Conservation (phyloP, 2,797 vertebrate species). For the Astyanax mexicanus region DNA sequence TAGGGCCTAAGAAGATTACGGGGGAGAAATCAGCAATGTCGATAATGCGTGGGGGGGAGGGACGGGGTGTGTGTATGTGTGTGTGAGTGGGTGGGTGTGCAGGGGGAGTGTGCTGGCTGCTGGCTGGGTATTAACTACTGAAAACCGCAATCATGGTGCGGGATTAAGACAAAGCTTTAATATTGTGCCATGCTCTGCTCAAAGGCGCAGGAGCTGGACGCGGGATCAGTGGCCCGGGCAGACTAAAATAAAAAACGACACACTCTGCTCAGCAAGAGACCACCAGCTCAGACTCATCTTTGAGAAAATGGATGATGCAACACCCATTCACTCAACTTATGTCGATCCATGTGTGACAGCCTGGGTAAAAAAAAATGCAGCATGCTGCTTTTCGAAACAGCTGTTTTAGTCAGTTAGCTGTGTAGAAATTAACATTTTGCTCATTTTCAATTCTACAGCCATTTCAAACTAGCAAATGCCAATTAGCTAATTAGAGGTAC, state of each 20-base stretch:
- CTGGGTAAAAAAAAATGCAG: too few relatives aligned
- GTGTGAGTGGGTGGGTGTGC: slow-evolving; percentile 20
- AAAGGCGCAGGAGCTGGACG: slow-evolving; percentile 56
- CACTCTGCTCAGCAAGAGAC: slow-evolving; percentile 16
- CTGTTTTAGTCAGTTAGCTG: neutral
- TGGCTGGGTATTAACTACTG: slow-evolving; percentile 65
- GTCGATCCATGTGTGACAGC: neutral
- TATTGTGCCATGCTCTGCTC: slow-evolving; percentile 69
- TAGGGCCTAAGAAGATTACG: slow-evolving; percentile 81
- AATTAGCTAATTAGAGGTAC: neutral
- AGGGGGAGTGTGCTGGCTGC: slow-evolving; percentile 31
- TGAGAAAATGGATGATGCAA: slow-evolving; percentile 31
- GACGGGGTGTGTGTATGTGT: slow-evolving; percentile 26
- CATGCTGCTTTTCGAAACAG: neutral
- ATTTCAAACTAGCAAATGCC: neutral
- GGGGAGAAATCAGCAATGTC: slow-evolving; percentile 73
- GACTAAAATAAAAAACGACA: slow-evolving; percentile 48
- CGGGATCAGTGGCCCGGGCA: slow-evolving; percentile 39
- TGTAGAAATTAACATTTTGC: neutral
- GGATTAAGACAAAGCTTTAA: slow-evolving; percentile 79
- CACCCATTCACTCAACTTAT: slow-evolving; percentile 1
- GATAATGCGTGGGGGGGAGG: slow-evolving; percentile 64
- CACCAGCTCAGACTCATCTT: slow-evolving; percentile 10
- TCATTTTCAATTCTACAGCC: neutral
- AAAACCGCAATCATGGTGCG: slow-evolving; percentile 75